Evolutionary conservation across 2,113 vertebrate genomes (phyloP), one percentile per base, ranked within the genome.

Genomic region (Xiphias gladius): DNA sequence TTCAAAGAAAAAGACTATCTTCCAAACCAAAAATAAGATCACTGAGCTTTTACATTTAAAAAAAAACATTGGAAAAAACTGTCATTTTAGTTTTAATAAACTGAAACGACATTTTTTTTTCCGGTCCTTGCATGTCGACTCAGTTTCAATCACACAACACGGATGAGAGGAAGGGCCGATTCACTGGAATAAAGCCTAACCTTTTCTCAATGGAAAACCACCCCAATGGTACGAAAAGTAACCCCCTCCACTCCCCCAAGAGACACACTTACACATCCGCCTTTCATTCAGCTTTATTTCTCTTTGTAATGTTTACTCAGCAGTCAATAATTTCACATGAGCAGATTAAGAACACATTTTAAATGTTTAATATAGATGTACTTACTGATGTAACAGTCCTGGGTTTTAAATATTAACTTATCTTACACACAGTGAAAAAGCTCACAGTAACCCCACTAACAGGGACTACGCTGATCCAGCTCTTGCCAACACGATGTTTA

Each of bases 241-340:
- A 50, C 22, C 52, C 22, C n/a, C 20, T 17, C 11, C 26, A 22
- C 11, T 2, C 12, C 24, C 61, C n/a, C 24, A 32, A 32, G 20
- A 48, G 8, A 52, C 0, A 50, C 37, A 35, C 1, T 9, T 19
- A 62, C 32, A 50, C 32, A 30, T 66, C 26, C 59, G 50, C 54
- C 26, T 72, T 78, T 84, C 37, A 65, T 82, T 81, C 65, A 63
- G 20, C 64, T 89, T 87, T 87, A 79, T 87, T 89, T 78, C 39
- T 83, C 68, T 73, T 62, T 77, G 69, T 26, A 67, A 54, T 13
- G 9, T 37, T 73, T 26, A n/a, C 30, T 48, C 50, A 65, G 78
- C 71, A 84, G 57, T 81, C 76, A 76, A 57, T 43, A 14, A 63
- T 43, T 70, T 75, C 83, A 83, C 72, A 22, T 50, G 32, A 78